These are phyloP conservation scores for Typhlomys cinereus DNA, from an alignment of 2,113 vertebrate genomes.

Conservation along the genomic window DNA sequence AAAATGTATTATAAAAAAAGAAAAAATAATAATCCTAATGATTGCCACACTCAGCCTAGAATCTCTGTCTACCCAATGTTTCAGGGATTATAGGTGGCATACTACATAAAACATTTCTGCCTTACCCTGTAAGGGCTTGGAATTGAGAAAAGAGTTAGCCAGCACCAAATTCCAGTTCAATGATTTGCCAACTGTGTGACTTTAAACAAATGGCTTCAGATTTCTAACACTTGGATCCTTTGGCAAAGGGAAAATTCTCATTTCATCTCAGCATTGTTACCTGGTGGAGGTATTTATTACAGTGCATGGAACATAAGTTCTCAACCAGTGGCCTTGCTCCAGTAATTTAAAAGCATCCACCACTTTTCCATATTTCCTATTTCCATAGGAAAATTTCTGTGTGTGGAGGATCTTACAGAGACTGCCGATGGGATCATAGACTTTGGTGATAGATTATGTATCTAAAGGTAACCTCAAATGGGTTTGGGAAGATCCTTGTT, in stretches of 20 bases:
- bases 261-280: neutral
- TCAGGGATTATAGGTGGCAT: no score
- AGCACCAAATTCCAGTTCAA: neutral
- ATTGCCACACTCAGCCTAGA: neutral
- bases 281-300: neutral
- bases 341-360: neutral
- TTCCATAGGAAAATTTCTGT: no score
- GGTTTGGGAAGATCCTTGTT: neutral
- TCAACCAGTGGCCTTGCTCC: neutral
- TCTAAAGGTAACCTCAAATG: neutral
- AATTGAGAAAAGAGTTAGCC: neutral
- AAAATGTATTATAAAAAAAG: no score
- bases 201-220: neutral
- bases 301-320: neutral
- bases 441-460: neutral
- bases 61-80: neutral
- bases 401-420: neutral
- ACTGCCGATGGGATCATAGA: neutral
- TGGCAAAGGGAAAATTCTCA: neutral
- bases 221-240: neutral
- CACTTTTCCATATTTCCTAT: neutral
- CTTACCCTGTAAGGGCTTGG: neutral
- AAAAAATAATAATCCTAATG: neutral
- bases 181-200: neutral
- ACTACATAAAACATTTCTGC: neutral